Base-by-base conservation (phyloP, 2,113 vertebrate species). In the Ptilonorhynchus violaceus region DNA sequence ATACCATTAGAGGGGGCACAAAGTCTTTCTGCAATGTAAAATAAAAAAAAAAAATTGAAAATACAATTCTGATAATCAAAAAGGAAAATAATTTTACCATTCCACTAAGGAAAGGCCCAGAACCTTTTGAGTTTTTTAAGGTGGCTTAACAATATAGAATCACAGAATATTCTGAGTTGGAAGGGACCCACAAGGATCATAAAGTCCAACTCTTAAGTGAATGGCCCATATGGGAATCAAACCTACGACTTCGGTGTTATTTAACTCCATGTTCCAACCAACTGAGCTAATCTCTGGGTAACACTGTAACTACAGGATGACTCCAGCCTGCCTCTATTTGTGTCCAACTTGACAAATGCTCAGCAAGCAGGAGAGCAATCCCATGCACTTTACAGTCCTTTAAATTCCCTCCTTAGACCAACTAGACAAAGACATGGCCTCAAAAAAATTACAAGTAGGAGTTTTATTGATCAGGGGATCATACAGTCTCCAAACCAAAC, bases 1-100 rank as follows among this genome's bases (percentile, higher is more conserved):
- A 89, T 73, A 91, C 96, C 94, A 96, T 93, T 96, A 95, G 96
- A 94, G 92, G 96, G 93, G 89, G 92, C 95, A 97, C 85, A 89
- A 95, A 92, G 87, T 75, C 95, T 79, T 95, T 47, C 66, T 59
- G 41, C 74, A 79, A 23, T 56, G 24, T 23, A 8, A 56, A 80
- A 74, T 72, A 59, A 8, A 27, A 46, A 8, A 4, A 28, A 70
- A 75, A 39, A 39, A 27, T 13, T 30, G 6, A 50, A 85, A 76
- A 35, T 20, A 81, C 10, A 58, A 66, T 64, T 89, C 17, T 78
- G 58, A 64, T 63, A 87, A 77, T 67, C 8, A 47, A 74, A 62
- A 42, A 59, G 7, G 4, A 75, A 94, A 94, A 42, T 9, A 77
- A 37, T 52, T 56, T 63, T 31, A 70, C 18, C 13, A 35, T 28